Base-by-base conservation (phyloP, 2,113 vertebrate genomes). In the Hylia prasina region DNA sequence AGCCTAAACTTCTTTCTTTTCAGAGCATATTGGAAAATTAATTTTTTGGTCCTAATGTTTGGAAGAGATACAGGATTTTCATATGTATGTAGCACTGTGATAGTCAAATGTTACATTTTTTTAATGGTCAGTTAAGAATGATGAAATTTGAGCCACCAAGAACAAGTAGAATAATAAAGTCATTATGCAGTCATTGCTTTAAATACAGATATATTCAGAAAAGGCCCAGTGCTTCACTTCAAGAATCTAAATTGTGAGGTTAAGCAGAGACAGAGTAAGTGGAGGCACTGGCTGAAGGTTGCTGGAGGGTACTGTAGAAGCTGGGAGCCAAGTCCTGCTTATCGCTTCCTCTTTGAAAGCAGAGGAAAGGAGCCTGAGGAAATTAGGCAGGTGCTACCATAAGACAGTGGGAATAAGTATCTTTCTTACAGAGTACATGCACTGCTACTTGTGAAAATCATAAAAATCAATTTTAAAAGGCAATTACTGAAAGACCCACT, bases 401-500 rank as follows among this genome's bases (percentile, higher is more conserved):
- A 20, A 79, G 16, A 14, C 8, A 40, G 24, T 28, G 39, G 48
- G 72, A 93, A 65, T 76, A 77, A 79, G 48, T 24, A 47, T 35
- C 82, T 90, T 78, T 92, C 75, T 93, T 91, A 63, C 24, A 65
- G 40, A 61, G 47, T 54, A 81, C n/a, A 64, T 53, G 58, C 3
- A 9, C 40, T 75, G 31, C 48, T 85, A 63, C 65, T 63, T 6
- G 0, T 42, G 54, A 90, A 93, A 92, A 89, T 94, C 37, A 57
- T 18, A 90, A 81, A 95, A 90, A 90, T 60, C 4, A 2, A 78
- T 89, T 95, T 82, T 31, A 93, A 89, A 96, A 86, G 56, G 68
- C 57, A 96, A 51, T 81, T 89, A 76, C 12, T 85, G 72, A 82
- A 96, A 90, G 71, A 93, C 21, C 45, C 66, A 65, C 25, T 82